A percentile compares a stretch with the other conserved stretches of the same genome.
Evolutionary conservation across 1,140 invertebrate species (phyloP).

Genomic region (Zaprionus nigranus): DNA sequence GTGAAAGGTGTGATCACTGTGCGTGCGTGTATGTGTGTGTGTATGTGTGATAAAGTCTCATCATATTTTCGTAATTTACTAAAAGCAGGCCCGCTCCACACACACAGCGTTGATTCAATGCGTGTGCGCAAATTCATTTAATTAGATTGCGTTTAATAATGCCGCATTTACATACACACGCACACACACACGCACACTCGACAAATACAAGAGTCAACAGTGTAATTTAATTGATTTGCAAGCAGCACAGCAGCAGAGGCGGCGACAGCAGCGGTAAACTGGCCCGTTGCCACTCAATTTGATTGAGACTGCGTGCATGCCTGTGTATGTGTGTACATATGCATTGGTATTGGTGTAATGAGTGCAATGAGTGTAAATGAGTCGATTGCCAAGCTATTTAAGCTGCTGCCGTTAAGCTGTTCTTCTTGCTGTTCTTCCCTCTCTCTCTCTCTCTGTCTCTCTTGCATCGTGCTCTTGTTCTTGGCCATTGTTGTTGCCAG

Average conservation of each 20-base stretch:
- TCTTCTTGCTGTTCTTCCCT: not conserved
- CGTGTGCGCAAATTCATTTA: constrained; percentile 76
- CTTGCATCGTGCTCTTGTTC: constrained; percentile 27
- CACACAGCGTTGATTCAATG: constrained; percentile 13
- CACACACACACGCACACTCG: constrained; percentile 6
- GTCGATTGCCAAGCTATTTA: constrained; percentile 27
- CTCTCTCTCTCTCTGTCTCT: not conserved
- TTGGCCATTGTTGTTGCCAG: constrained; percentile 62
- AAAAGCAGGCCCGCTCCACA: constrained; percentile 56
- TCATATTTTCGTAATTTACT: constrained; percentile 81
- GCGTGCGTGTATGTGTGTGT: constrained; percentile 1
- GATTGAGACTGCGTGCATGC: constrained; percentile 34
- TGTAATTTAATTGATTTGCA: constrained; percentile 81
- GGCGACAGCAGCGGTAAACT: constrained; percentile 42
- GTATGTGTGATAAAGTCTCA: constrained; percentile 64
- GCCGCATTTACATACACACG: constrained; percentile 46
- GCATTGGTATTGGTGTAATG: not conserved
- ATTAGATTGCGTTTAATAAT: constrained; percentile 82
- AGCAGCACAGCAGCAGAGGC: constrained; percentile 46
- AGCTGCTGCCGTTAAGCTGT: constrained; percentile 6
- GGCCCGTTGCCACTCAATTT: constrained; percentile 68
- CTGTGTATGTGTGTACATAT: no score
- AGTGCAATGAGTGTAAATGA: constrained; percentile 26
- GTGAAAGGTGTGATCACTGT: constrained; percentile 66
- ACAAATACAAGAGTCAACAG: constrained; percentile 57